Evolutionary conservation across 2,113 vertebrate species (phyloP).

Genomic region (Pelvicachromis taeniatus): DNA sequence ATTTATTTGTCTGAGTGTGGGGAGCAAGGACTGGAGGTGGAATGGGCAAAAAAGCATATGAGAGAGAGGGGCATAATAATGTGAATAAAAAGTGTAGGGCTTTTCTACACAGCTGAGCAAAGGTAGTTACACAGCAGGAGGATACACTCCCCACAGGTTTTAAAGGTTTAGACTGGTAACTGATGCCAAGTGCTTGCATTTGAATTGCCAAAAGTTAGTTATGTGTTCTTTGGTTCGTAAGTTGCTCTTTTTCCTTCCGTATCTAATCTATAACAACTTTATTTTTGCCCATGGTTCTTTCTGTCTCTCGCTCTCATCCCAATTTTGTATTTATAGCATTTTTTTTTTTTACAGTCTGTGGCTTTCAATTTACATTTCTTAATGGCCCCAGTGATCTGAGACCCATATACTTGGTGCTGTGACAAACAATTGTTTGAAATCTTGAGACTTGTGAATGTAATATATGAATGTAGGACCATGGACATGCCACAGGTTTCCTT

Average conservation of each 20-base stretch:
- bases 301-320: neutral
- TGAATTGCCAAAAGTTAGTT: conserved; percentile 14
- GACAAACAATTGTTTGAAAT: neutral
- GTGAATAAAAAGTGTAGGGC: conserved; percentile 12
- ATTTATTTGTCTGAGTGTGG: neutral
- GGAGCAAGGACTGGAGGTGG: neutral
- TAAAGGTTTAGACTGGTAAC: conserved; percentile 11
- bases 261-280: neutral
- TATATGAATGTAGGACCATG: neutral
- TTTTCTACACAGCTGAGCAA: conserved; percentile 43
- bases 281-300: neutral
- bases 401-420: neutral
- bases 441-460: neutral
- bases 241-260: neutral
- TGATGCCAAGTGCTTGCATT: conserved; percentile 11
- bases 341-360: neutral
- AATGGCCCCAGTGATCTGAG: neutral
- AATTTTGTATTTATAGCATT: neutral
- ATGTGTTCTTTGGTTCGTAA: neutral
- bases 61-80: neutral
- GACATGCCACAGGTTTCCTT: neutral
- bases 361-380: neutral
- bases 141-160: conserved; percentile 2
- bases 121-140: conserved; percentile 30
- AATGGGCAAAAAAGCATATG: neutral